phyloP scores from a whole-genome alignment of 2,888 invertebrate genomes.

The Leptinotarsa juncta region DNA sequence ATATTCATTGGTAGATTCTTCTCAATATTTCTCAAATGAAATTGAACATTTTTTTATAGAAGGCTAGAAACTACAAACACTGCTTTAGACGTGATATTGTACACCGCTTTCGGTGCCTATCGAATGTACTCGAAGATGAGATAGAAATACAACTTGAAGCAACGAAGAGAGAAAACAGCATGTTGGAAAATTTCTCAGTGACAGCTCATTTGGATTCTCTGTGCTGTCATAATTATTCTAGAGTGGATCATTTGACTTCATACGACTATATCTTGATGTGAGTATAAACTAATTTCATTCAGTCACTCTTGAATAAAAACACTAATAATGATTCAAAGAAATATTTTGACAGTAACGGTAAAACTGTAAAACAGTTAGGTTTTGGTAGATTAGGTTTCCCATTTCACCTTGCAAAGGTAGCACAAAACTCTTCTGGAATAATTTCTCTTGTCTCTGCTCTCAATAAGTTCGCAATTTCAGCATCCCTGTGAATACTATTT shows the following conservation, averaged over 20 bases:
- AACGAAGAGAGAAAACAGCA: neutral
- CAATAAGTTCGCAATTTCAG: too few species aligned
- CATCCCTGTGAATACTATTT: too few species aligned
- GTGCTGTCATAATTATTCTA: slow-evolving; percentile 1
- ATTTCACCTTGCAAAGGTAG: too few species aligned
- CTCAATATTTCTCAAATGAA: too few species aligned
- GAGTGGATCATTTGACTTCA: neutral
- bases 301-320: too few species aligned
- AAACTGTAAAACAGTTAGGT: too few species aligned
- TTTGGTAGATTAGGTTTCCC: too few species aligned
- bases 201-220: slow-evolving; percentile 2
- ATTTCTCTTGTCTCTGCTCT: too few species aligned
- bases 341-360: too few species aligned
- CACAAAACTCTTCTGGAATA: too few species aligned
- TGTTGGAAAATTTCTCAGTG: neutral
- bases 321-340: too few species aligned
- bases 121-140: slow-evolving; percentile 1
- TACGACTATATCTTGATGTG: slow-evolving; percentile 12
- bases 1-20: too few species aligned
- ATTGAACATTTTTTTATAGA: neutral
- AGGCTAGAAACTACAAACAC: neutral
- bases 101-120: slow-evolving; percentile 12
- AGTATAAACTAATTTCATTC: neutral
- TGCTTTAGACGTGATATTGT: slow-evolving; percentile 12
- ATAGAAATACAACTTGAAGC: neutral